Base-by-base conservation (phyloP, 2,888 invertebrate species). In the Parelbella ahira region DNA sequence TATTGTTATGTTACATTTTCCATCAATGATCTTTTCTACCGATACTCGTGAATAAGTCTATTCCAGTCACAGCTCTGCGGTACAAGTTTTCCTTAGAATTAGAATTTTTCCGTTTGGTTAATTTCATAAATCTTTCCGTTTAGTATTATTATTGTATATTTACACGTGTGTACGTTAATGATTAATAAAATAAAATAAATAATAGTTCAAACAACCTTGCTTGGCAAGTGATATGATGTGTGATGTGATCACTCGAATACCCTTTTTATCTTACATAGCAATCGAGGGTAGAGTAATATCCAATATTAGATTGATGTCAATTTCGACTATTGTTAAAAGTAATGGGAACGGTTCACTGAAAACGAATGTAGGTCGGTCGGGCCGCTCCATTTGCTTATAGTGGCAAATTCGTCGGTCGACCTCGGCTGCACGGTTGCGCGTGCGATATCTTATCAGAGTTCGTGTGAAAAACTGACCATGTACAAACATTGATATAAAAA, bases 391-490 rank as follows among this genome's bases (percentile, higher is more conserved):
- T 83, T 83, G 75, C 73, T n/a, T 63, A 69, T 76, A 67, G 73
- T 78, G 69, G 83, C 79, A 72, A 83, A 82, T 81, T 60, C 78
- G 81, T 78, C 72, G 69, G 74, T 71, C 74, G 84, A 80, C 86
- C 86, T 84, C 82, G 83, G 58, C 61, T 63, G 54, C 65, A 69
- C 67, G 70, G 63, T 60, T 68, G 65, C 66, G 60, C 63, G 63
- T 70, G 62, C 70, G 74, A 76, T 84, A 77, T 78, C 81, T 84
- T 83, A 84, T 86, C 84, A 56, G 44, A 45, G 45, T 48, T 44
- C 34, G 48, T 54, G 53, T 53, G 50, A 60, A 63, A 68, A 61
- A 54, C 51, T 60, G 53, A 54, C 57, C 63, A 67, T 54, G 37
- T 32, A 34, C 20, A 10, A 34, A 42, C 9, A 9, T 34, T 15